phyloP scores from a whole-genome alignment of 2,888 invertebrate species.

The Himalopsyche japonica region DNA sequence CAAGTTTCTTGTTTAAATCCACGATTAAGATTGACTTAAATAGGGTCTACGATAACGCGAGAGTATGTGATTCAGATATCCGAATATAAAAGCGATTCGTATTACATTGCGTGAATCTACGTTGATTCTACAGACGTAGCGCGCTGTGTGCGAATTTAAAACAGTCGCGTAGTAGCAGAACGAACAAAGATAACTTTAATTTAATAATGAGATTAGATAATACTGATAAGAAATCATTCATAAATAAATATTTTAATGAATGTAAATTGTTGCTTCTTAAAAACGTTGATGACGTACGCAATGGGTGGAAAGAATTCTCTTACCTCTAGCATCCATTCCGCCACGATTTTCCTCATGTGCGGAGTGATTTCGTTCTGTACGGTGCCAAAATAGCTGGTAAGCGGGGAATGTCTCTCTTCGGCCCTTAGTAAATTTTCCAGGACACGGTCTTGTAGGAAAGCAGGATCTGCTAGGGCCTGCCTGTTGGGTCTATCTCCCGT shows the following conservation, averaged over 20 bases:
- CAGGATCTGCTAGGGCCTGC: constrained; percentile 70
- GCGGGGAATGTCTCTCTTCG: constrained; percentile 82
- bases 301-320: constrained; percentile 43
- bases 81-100: no score
- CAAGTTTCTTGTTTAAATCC: no score
- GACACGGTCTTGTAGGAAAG: constrained; percentile 77
- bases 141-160: not conserved
- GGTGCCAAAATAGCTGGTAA: constrained; percentile 77
- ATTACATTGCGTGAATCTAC: not conserved
- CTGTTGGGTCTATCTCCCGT: constrained; percentile 43
- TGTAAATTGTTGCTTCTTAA: no score
- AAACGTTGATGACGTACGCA: no score
- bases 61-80: no score
- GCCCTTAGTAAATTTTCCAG: constrained; percentile 80
- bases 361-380: constrained; percentile 89
- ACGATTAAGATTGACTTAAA: no score
- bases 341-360: constrained; percentile 88
- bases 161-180: not conserved
- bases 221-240: not conserved
- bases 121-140: not conserved
- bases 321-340: constrained; percentile 98
- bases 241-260: not conserved
- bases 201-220: not conserved
- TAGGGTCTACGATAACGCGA: no score
- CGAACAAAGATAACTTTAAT: not conserved